Percentiles rank a stretch among this genome's conserved stretches.
phyloP scores from a whole-genome alignment of 2,888 invertebrate species.

The Dysmachus trigonus region DNA sequence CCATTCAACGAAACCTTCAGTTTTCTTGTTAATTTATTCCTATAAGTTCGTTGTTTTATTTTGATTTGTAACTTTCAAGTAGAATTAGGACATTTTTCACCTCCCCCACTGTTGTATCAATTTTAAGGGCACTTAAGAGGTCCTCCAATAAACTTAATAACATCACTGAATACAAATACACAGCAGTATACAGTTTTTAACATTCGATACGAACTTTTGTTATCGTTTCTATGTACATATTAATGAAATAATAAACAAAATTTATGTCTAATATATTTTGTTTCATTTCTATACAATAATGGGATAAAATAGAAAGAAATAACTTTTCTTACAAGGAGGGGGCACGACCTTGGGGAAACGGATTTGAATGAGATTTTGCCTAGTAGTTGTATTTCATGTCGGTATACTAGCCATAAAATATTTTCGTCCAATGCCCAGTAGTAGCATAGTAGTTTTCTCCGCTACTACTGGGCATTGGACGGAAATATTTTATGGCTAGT shows the following conservation, averaged over 20 bases:
- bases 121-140: neutral
- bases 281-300: neutral
- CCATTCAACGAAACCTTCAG: slow-evolving; percentile 11
- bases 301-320: neutral
- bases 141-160: neutral
- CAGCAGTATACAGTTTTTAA: slow-evolving; percentile 36
- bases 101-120: neutral
- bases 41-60: slow-evolving; percentile 21
- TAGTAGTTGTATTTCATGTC: too few species aligned
- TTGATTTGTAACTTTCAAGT: neutral
- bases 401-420: too few species aligned
- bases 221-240: slow-evolving; percentile 23
- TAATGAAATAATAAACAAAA: slow-evolving; percentile 15
- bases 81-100: neutral
- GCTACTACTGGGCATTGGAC: too few species aligned
- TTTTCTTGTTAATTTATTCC: slow-evolving; percentile 25
- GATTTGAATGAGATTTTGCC: too few species aligned
- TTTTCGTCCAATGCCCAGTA: too few species aligned
- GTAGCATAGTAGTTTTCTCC: too few species aligned
- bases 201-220: slow-evolving; percentile 29
- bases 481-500: too few species aligned
- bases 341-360: too few species aligned
- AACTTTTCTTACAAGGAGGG: too few species aligned
- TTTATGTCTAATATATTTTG: neutral
- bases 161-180: slow-evolving; percentile 24